These are phyloP conservation scores for Salminus brasiliensis DNA, from an alignment of 2,113 vertebrate genomes.

Conservation along the genomic window DNA sequence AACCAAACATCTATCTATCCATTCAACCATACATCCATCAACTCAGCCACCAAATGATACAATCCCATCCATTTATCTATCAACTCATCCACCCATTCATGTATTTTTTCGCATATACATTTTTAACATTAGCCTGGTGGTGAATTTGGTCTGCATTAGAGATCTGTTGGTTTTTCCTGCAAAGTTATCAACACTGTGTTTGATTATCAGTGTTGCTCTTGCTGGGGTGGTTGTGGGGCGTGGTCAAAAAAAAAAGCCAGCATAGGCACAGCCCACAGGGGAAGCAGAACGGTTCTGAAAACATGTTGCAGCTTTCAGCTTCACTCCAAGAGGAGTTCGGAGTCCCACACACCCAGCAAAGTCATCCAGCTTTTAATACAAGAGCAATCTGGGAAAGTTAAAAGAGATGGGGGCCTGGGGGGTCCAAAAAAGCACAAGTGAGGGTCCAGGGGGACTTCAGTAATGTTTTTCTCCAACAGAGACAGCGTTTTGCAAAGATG, in stretches of 20 bases:
- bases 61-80: neutral
- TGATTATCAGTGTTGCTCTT: conserved; percentile 21
- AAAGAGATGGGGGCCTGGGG: conserved; percentile 18
- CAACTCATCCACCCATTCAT: neutral
- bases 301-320: conserved; percentile 50
- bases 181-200: conserved; percentile 14
- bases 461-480: conserved; percentile 26
- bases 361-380: conserved; percentile 48
- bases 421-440: conserved; percentile 27
- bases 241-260: conserved; percentile 25
- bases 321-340: conserved; percentile 15
- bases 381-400: conserved; percentile 49
- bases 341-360: conserved; percentile 29
- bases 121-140: too few relatives aligned
- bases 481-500: conserved; percentile 32
- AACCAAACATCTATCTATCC: neutral
- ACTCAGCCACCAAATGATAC: too few relatives aligned
- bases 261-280: conserved; percentile 29
- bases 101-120: too few relatives aligned
- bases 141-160: too few relatives aligned
- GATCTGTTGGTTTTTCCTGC: too few relatives aligned
- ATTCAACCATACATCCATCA: too few relatives aligned
- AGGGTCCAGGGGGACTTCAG: conserved; percentile 18
- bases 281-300: conserved; percentile 42
- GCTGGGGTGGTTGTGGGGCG: neutral